Percentiles rank a stretch among this genome's conserved stretches.
phyloP scores from a whole-genome alignment of 2,113 vertebrate species.

The Poeciliopsis turrubarensis region DNA sequence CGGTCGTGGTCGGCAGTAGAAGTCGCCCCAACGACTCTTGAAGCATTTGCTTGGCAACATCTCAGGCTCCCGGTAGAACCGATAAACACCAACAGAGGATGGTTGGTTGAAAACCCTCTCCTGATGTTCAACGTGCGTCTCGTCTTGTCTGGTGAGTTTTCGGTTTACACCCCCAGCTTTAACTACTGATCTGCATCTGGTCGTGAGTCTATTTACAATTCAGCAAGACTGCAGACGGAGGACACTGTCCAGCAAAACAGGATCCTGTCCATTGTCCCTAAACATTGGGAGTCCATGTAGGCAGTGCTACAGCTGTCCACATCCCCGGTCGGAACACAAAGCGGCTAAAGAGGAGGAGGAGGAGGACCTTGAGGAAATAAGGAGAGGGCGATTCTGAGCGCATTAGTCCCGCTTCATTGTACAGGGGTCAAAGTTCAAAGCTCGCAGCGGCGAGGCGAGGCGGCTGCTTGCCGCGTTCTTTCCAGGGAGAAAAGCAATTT shows the following conservation, averaged over 20 bases:
- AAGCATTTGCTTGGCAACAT: too few relatives aligned
- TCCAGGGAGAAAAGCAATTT: slow-evolving; percentile 55
- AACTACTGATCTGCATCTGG: too few relatives aligned
- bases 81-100: too few relatives aligned
- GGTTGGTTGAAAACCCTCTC: too few relatives aligned
- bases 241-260: background rate
- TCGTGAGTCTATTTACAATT: background rate
- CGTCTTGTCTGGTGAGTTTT: too few relatives aligned
- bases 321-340: slow-evolving; percentile 21
- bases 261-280: background rate
- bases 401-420: slow-evolving; percentile 53
- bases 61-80: too few relatives aligned
- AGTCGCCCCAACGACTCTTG: too few relatives aligned
- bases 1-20: too few relatives aligned
- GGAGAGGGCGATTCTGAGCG: slow-evolving; percentile 12
- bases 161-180: too few relatives aligned
- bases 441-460: slow-evolving; percentile 20
- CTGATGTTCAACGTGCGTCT: too few relatives aligned
- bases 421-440: slow-evolving; percentile 46
- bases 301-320: slow-evolving; percentile 46
- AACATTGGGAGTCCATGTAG: slow-evolving; percentile 16
- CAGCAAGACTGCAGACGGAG: background rate
- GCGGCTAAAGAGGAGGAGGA: background rate
- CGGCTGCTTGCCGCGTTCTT: slow-evolving; percentile 26
- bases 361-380: background rate